These are phyloP conservation scores for Drosophila paulistorum DNA, from an alignment of 1,140 invertebrate species.

Conservation along the genomic window DNA sequence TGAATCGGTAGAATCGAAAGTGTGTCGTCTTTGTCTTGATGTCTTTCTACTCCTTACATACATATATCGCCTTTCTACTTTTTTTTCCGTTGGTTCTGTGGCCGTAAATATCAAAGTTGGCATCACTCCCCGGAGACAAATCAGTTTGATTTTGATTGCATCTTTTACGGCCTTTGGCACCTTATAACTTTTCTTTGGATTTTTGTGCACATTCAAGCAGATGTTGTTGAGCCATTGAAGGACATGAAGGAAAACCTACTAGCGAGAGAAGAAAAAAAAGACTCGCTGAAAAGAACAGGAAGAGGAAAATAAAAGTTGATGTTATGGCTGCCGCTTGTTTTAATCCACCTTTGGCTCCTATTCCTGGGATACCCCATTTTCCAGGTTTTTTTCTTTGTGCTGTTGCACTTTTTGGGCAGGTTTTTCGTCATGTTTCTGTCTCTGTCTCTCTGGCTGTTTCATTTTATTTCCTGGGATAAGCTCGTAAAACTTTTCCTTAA, in stretches of 20 bases:
- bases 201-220: conserved; percentile 27
- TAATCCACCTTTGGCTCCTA: conserved; percentile 34
- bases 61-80: neutral
- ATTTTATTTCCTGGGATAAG: conserved; percentile 56
- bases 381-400: conserved; percentile 15
- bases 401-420: conserved; percentile 60
- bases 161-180: conserved; percentile 78
- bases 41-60: neutral
- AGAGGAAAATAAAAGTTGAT: conserved; percentile 20
- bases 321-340: conserved; percentile 34
- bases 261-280: neutral
- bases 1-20: conserved; percentile 7
- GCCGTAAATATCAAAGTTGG: conserved; percentile 77
- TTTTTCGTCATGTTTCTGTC: conserved; percentile 62
- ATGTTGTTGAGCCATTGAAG: conserved; percentile 16
- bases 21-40: conserved; percentile 38
- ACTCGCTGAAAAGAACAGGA: neutral
- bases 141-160: conserved; percentile 81
- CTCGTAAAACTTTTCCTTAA: conserved; percentile 73
- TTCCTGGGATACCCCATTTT: neutral
- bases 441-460: conserved; percentile 19
- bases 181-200: conserved; percentile 67
- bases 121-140: conserved; percentile 75
- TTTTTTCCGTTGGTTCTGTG: conserved; percentile 10
- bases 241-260: conserved; percentile 3